phyloP scores from a whole-genome alignment of 2,113 vertebrate species.

The Bucco capensis region DNA sequence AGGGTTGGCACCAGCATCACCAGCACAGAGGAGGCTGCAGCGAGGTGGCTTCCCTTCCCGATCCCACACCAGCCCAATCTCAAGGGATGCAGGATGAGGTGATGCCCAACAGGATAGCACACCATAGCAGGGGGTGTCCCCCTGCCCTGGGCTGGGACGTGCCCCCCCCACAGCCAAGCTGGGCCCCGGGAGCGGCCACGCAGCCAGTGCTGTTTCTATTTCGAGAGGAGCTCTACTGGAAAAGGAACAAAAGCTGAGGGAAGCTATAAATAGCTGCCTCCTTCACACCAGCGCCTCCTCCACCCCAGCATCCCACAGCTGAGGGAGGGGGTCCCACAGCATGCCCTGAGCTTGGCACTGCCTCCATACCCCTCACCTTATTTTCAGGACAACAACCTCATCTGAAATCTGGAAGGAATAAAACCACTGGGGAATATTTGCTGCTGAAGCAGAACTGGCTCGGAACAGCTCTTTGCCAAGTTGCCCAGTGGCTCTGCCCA shows the following conservation, averaged over 20 bases:
- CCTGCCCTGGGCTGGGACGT: background rate
- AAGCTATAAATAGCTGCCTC: constrained; percentile 75
- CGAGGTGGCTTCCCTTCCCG: background rate
- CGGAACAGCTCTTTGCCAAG: background rate
- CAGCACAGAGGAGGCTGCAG: background rate
- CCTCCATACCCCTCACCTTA: background rate
- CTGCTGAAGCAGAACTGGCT: background rate
- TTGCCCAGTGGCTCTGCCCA: background rate
- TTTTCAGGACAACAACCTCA: background rate
- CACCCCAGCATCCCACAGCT: constrained; percentile 23
- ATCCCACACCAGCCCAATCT: background rate
- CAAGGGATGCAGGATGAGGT: background rate
- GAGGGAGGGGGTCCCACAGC: background rate
- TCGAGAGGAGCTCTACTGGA: constrained; percentile 73
- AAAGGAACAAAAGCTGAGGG: constrained; percentile 76
- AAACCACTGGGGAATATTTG: background rate
- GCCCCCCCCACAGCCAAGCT: background rate
- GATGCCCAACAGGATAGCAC: accelerated
- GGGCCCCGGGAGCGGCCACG: constrained; percentile 10
- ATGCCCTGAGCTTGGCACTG: background rate
- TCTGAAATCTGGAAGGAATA: background rate
- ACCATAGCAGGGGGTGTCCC: background rate
- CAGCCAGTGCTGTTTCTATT: constrained; percentile 70
- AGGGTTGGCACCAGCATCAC: accelerated
- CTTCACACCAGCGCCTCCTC: constrained; percentile 62